phyloP scores from a whole-genome alignment of 2,888 invertebrate genomes.

The Acanthosepion lycidas region DNA sequence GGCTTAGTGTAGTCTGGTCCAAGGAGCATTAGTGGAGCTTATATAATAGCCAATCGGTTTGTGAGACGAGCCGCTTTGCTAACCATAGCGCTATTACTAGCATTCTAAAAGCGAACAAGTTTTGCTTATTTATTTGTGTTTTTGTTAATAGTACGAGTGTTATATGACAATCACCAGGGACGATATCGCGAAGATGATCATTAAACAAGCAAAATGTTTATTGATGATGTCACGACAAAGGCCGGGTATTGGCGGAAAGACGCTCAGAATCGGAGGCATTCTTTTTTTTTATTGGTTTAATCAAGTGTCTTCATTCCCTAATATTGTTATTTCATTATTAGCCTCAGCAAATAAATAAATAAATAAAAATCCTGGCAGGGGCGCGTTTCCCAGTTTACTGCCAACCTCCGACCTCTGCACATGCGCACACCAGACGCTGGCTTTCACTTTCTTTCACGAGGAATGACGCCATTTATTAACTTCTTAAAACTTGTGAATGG shows the following conservation, averaged over 20 bases:
- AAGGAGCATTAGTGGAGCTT: too few species aligned
- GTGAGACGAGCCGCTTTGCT: too few species aligned
- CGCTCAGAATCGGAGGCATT: too few species aligned
- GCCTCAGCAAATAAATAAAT: neutral
- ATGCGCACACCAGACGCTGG: neutral
- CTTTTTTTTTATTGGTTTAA: constrained; percentile 18
- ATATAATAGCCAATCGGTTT: too few species aligned
- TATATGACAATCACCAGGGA: neutral
- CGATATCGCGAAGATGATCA: neutral
- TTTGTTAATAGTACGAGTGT: neutral
- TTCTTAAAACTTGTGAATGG: neutral
- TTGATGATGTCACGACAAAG: neutral
- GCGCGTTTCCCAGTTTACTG: neutral
- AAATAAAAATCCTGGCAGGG: neutral
- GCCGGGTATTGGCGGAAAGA: neutral
- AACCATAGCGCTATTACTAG: too few species aligned
- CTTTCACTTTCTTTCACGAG: neutral
- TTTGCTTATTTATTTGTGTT: neutral
- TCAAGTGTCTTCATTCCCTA: neutral
- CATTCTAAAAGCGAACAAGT: too few species aligned
- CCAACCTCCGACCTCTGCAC: neutral
- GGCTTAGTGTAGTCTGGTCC: too few species aligned
- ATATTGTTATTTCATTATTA: neutral
- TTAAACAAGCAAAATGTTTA: neutral
- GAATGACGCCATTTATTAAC: neutral